These are phyloP conservation scores for Dallia pectoralis DNA, from an alignment of 2,797 vertebrate genomes.

Conservation along the genomic window DNA sequence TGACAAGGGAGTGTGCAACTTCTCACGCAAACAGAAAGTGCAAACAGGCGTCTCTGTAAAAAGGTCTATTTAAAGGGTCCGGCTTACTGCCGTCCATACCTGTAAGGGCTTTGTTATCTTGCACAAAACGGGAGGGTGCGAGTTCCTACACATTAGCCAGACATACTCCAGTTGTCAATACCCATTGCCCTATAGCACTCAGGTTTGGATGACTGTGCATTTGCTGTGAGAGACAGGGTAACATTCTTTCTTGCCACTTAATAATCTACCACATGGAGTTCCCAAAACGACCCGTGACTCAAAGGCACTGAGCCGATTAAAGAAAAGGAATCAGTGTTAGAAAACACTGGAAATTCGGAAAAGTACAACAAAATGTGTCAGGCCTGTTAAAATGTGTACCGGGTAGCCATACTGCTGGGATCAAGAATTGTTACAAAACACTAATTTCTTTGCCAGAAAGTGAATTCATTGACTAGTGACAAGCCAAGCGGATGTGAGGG, in stretches of 20 bases:
- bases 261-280: conserved; percentile 43
- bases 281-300: conserved; percentile 29
- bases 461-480: background rate
- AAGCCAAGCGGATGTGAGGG: background rate
- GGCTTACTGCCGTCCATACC: conserved; percentile 1
- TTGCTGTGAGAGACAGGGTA: conserved; percentile 29
- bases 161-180: conserved; percentile 3
- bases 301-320: conserved; percentile 47
- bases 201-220: conserved; percentile 44
- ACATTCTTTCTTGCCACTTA: conserved; percentile 25
- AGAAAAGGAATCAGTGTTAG: conserved; percentile 34
- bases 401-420: background rate
- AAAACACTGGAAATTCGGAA: conserved; percentile 16
- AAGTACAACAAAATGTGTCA: background rate
- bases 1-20: conserved; percentile 31
- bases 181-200: conserved; percentile 1
- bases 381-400: background rate
- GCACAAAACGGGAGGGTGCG: background rate
- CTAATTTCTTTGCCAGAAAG: background rate
- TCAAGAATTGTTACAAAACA: background rate
- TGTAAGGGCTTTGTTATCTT: conserved; percentile 14
- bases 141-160: conserved; percentile 20
- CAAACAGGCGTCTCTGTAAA: conserved; percentile 31
- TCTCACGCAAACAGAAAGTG: conserved; percentile 38
- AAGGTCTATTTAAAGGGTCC: conserved; percentile 25